Evolutionary conservation across 2,113 vertebrate species (phyloP).

Genomic region (Corythoichthys intestinalis): DNA sequence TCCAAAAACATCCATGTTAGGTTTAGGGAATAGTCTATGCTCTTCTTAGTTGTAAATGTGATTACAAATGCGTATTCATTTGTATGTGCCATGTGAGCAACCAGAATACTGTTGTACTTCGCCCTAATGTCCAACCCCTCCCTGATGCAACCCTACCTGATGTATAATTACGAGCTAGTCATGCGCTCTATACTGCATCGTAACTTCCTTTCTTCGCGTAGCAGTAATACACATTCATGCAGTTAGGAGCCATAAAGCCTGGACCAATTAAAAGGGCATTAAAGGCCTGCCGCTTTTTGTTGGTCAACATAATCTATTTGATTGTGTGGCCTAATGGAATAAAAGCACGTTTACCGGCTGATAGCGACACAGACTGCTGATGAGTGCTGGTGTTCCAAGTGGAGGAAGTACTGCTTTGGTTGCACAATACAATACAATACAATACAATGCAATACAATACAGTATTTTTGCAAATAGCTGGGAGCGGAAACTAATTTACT

Average conservation of each 20-base stretch:
- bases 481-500: not conserved
- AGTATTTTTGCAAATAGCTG: not conserved
- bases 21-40: too few relatives aligned
- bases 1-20: too few relatives aligned
- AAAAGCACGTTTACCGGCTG: not conserved
- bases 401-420: not conserved
- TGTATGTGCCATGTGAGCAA: not conserved
- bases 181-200: not conserved
- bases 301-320: conserved; percentile 8
- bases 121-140: not conserved
- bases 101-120: not conserved
- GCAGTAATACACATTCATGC: not conserved
- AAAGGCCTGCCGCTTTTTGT: not conserved
- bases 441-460: too few relatives aligned
- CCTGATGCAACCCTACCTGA: not conserved
- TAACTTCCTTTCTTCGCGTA: not conserved
- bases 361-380: not conserved
- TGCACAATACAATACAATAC: not conserved
- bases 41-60: too few relatives aligned
- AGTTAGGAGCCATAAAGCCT: conserved; percentile 1
- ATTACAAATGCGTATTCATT: too few relatives aligned
- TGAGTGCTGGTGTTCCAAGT: not conserved
- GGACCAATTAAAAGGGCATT: conserved; percentile 4
- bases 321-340: conserved; percentile 4
- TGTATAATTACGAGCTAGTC: conserved; percentile 4